A percentile compares a stretch with the other conserved stretches of the same genome.
Evolutionary conservation across 2,113 vertebrate genomes (phyloP).

Genomic region (Boulengeromyrus knoepffleri): DNA sequence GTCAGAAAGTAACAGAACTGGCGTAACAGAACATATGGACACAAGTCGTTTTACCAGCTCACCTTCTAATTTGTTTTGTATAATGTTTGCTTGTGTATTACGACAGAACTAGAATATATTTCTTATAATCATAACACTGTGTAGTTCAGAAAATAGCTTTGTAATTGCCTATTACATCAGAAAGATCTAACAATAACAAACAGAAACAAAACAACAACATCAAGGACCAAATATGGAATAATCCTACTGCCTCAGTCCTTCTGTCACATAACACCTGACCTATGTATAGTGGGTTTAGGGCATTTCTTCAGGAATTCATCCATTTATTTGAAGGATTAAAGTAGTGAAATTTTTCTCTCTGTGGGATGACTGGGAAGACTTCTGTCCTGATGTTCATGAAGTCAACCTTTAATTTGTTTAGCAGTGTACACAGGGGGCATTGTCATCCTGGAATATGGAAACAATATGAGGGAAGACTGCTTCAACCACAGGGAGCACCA

Average conservation of each 20-base stretch:
- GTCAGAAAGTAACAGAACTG: background rate
- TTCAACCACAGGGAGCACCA: background rate
- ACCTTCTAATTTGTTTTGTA: background rate
- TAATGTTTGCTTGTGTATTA: background rate
- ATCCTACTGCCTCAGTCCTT: background rate
- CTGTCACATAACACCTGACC: background rate
- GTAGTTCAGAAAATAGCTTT: background rate
- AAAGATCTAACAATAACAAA: background rate
- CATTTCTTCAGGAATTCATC: background rate
- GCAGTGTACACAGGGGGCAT: background rate
- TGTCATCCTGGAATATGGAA: background rate
- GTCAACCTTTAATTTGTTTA: background rate
- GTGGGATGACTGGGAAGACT: background rate
- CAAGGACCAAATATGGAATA: background rate
- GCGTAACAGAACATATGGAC: background rate
- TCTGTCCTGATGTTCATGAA: background rate
- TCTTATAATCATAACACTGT: background rate
- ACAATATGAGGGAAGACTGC: background rate
- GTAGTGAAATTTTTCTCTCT: background rate
- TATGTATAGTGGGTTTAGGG: background rate
- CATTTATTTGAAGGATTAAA: background rate
- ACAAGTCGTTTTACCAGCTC: background rate
- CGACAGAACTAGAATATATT: background rate
- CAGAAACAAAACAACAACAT: background rate
- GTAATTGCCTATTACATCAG: background rate